These are phyloP conservation scores for Aramus guarauna DNA, from an alignment of 2,113 vertebrate genomes.

Conservation along the genomic window DNA sequence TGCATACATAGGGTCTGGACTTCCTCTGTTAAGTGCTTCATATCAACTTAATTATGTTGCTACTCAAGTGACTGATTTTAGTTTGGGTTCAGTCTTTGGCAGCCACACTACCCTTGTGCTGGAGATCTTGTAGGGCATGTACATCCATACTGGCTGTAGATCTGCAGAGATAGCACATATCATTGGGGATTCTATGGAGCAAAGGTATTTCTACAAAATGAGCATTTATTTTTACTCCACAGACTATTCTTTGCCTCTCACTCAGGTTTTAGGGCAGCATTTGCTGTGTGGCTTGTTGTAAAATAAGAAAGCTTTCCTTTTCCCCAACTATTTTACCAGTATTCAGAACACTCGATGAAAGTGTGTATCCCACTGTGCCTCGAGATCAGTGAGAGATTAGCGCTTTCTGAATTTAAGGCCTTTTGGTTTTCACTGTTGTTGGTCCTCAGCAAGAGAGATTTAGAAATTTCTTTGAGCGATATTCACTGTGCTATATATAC, in stretches of 20 bases:
- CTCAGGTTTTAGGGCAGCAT: background rate
- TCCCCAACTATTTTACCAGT: background rate
- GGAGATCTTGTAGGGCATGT: rapidly evolving
- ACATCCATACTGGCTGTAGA: background rate
- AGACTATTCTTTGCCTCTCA: background rate
- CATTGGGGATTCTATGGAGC: background rate
- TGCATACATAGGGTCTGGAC: background rate
- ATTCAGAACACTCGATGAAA: background rate
- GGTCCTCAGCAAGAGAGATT: background rate
- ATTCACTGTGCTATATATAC: background rate
- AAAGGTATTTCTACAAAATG: background rate
- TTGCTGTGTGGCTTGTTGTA: background rate
- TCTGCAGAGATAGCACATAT: background rate
- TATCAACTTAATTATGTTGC: background rate
- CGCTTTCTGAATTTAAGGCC: background rate
- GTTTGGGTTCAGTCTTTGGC: background rate
- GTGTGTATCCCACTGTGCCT: background rate
- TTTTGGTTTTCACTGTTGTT: background rate
- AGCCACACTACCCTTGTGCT: background rate
- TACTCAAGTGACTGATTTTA: background rate
- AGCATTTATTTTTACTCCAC: background rate
- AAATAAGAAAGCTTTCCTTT: background rate
- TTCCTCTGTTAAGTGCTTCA: background rate
- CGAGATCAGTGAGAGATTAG: background rate
- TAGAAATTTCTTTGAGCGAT: background rate